Percentiles rank a stretch among this genome's conserved stretches.
phyloP scores from a whole-genome alignment of 2,113 vertebrate genomes.

The Hypocryptadius cinnamomeus region DNA sequence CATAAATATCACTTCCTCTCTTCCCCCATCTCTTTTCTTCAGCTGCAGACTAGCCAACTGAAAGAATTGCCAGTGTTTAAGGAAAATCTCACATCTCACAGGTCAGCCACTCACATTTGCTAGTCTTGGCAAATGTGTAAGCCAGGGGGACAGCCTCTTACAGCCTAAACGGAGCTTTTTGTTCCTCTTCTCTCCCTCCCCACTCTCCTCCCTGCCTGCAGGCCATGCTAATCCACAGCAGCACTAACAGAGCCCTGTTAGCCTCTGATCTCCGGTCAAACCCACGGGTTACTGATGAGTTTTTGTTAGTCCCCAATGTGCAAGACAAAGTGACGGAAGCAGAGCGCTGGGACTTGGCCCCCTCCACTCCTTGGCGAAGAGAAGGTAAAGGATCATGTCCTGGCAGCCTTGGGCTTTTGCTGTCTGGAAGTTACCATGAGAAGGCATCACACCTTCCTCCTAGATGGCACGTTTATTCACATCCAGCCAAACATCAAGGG shows the following conservation, averaged over 20 bases:
- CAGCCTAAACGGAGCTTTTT: not conserved
- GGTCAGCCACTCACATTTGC: not conserved
- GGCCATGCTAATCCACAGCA: not conserved
- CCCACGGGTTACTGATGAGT: not conserved
- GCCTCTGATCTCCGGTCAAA: not conserved
- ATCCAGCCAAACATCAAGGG: not conserved
- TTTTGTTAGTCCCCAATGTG: not conserved
- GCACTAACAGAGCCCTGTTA: not conserved
- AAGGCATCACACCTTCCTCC: not conserved
- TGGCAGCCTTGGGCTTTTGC: not conserved
- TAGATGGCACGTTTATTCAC: not conserved
- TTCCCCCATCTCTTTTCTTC: not conserved
- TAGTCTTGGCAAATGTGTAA: not conserved
- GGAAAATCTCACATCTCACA: not conserved
- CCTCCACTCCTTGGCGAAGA: not conserved
- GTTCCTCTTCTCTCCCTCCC: not conserved
- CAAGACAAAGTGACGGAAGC: accelerated
- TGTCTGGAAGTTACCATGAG: not conserved
- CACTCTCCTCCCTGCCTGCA: not conserved
- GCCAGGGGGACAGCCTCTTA: not conserved
- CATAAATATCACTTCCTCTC: not conserved
- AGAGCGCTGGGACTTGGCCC: not conserved
- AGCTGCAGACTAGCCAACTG: not conserved
- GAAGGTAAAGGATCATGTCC: not conserved
- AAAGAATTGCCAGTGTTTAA: not conserved